phyloP scores from a whole-genome alignment of 2,888 invertebrate species.

The Ornithoptera priamus region DNA sequence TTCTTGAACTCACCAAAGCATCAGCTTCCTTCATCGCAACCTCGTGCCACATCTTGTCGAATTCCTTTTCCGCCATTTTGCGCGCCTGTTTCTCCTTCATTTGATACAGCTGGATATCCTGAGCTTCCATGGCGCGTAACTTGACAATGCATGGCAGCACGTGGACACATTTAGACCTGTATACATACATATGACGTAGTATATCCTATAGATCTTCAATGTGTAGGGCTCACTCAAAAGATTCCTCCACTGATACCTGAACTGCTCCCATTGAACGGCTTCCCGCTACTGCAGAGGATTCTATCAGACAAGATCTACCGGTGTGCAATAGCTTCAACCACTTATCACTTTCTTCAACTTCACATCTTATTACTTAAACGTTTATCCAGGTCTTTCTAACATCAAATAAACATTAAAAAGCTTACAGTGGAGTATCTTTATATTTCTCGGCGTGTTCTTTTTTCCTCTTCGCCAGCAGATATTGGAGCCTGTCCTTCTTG shows the following conservation, averaged over 20 bases:
- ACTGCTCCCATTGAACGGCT: too few species aligned
- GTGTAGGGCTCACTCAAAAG: too few species aligned
- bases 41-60: conserved; percentile 82
- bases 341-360: too few species aligned
- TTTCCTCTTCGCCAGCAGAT: conserved; percentile 71
- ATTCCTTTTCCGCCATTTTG: conserved; percentile 75
- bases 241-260: too few species aligned
- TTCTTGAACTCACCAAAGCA: conserved; percentile 57
- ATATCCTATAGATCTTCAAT: background rate
- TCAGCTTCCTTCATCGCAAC: conserved; percentile 79
- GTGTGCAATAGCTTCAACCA: too few species aligned
- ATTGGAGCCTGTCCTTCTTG: conserved; percentile 66
- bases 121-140: conserved; percentile 72
- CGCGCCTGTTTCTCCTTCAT: conserved; percentile 80
- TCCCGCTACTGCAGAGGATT: too few species aligned
- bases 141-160: conserved; percentile 58
- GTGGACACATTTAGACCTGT: conserved; percentile 69
- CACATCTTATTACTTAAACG: too few species aligned
- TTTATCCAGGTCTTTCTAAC: too few species aligned
- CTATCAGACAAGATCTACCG: too few species aligned
- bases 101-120: conserved; percentile 80
- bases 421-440: conserved; percentile 66
- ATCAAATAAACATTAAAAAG: conserved; percentile 15
- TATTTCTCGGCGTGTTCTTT: conserved; percentile 74
- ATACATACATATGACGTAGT: background rate